Evolutionary conservation across 2,113 vertebrate species (phyloP).

Genomic region (Entelurus aequoreus): DNA sequence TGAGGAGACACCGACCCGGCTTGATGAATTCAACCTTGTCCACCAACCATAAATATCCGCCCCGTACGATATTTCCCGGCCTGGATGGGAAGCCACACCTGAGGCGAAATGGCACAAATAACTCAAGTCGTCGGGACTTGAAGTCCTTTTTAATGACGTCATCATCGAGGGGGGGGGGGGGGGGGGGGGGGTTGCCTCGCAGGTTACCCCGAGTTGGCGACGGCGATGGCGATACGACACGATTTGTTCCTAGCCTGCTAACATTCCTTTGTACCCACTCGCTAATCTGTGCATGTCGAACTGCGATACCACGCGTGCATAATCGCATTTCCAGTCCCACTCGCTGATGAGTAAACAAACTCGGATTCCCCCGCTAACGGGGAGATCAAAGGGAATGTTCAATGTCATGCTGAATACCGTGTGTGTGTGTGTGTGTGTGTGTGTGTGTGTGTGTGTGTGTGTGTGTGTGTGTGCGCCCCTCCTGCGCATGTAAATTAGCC

Average conservation of each 20-base stretch:
- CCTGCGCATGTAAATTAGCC: constrained; percentile 15
- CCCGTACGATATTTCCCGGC: constrained; percentile 27
- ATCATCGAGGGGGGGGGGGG: constrained; percentile 24
- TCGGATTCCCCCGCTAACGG: constrained; percentile 40
- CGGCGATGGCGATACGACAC: too few relatives aligned
- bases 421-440: too few relatives aligned
- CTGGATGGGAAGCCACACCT: constrained; percentile 18
- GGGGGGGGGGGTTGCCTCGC: neutral
- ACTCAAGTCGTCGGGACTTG: constrained; percentile 17
- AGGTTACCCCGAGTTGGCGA: neutral
- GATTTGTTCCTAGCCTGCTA: constrained; percentile 30
- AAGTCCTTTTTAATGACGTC: constrained; percentile 34
- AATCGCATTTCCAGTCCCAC: constrained; percentile 22
- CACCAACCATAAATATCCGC: constrained; percentile 21
- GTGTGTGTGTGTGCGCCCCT: constrained; percentile 10
- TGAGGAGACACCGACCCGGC: constrained; percentile 28
- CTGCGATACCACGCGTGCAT: constrained; percentile 36
- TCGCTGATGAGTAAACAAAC: constrained; percentile 53
- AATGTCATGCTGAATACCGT: constrained; percentile 54
- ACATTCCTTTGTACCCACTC: constrained; percentile 35
- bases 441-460: constrained; percentile 9
- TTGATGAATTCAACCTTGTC: constrained; percentile 46
- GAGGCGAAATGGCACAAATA: neutral
- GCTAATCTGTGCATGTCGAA: constrained; percentile 35
- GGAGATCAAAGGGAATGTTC: constrained; percentile 60